Evolutionary conservation across 2,888 invertebrate genomes (phyloP), one percentile per base, ranked within the genome.

Genomic region (Pammene aurita): DNA sequence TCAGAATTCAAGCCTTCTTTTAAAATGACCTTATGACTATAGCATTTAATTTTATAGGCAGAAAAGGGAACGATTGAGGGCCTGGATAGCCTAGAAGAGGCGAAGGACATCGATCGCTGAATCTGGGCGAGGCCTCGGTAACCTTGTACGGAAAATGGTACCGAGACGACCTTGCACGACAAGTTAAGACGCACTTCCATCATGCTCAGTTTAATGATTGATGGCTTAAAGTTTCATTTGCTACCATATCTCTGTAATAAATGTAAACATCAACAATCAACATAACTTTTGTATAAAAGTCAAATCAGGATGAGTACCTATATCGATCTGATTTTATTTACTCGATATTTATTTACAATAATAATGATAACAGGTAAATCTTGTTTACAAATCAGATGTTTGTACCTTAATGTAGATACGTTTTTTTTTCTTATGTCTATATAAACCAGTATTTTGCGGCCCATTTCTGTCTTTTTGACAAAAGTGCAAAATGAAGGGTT

Each of bases 121-220:
- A 78, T 76, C 81, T 80, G 82, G 80, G 82, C 76, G 80, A 80
- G 85, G 78, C 85, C 84, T 83, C 77, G 71, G 67, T 76, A 82
- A 81, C 84, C 83, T 86, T 85, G 83, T 76, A 76, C 76, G 76
- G 76, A 73, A 81, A 74, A 84, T 78, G 78, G 76, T 76, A 70
- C 73, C 56, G 50, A 66, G 61, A 74, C 76, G 83, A 81, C 84
- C 87, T 85, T 84, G 80, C 73, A 76, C 68, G 69, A n/a, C 54
- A 65, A 61, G 58, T 56, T 64, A 52, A 56, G 65, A 56, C 65
- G 55, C 63, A 55, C 54, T 52, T 54, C 54, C 63, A 52, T 42
- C 42, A 34, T 52, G 42, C 26, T 16, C 52, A 26, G 62, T 62
- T 50, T 62, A 62, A 62, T 62, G 62, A 62, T 62, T 62, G 52